Evolutionary conservation across 2,113 vertebrate genomes (phyloP).

Genomic region (Trematocara macrostoma): DNA sequence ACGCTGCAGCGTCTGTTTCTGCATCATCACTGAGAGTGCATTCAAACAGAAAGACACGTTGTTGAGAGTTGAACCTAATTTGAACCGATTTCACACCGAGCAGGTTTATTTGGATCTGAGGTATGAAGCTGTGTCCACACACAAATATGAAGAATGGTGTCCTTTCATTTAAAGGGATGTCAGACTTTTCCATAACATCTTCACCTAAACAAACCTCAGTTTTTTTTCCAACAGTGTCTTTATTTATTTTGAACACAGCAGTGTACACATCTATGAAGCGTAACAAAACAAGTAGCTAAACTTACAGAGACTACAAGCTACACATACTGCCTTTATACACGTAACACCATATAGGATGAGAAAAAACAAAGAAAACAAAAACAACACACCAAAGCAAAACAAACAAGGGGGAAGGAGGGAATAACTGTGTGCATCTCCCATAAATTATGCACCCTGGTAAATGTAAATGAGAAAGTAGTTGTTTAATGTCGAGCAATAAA

Average conservation of each 20-base stretch:
- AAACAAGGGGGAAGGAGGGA: no score
- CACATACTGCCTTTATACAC: no score
- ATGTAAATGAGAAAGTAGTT: no score
- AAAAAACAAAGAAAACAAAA: no score
- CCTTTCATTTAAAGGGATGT: background rate
- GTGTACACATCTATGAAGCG: no score
- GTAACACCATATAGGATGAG: no score
- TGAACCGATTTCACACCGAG: background rate
- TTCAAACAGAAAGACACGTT: background rate
- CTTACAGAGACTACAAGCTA: no score
- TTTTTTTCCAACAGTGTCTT: background rate
- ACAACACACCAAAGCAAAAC: no score
- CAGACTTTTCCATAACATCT: background rate
- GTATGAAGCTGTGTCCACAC: background rate
- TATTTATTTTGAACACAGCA: background rate
- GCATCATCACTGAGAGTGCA: background rate
- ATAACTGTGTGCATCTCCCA: no score
- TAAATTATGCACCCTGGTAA: no score
- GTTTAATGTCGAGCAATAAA: no score
- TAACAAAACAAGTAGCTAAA: no score
- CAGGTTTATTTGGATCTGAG: background rate
- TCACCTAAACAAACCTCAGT: background rate
- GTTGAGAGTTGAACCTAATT: background rate
- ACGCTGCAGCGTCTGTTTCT: background rate
- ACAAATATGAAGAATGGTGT: background rate